These are phyloP conservation scores for Agrotis exclamationis DNA, from an alignment of 2,888 invertebrate species.

Conservation along the genomic window DNA sequence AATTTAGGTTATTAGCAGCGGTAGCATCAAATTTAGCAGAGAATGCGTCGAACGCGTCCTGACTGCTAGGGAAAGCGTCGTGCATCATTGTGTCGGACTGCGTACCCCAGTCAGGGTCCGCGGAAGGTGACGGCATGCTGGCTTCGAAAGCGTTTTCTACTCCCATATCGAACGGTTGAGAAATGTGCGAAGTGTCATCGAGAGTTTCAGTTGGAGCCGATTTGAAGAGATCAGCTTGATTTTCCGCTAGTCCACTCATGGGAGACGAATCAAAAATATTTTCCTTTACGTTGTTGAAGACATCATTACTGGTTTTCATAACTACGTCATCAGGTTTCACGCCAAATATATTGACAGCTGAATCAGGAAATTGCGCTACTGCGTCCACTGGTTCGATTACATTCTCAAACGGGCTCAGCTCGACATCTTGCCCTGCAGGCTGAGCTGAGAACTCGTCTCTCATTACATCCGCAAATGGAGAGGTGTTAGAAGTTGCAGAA, in stretches of 20 bases:
- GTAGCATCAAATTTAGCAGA: constrained; percentile 97
- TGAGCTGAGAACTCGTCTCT: constrained; percentile 66
- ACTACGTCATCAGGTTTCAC: constrained; percentile 69
- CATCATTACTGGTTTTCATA: constrained; percentile 62
- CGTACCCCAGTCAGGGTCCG: constrained; percentile 77
- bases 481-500: constrained; percentile 70
- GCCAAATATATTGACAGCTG: constrained; percentile 72
- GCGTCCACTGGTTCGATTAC: constrained; percentile 58
- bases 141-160: constrained; percentile 60
- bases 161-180: constrained; percentile 44
- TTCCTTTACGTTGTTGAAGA: constrained; percentile 61
- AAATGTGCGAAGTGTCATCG: constrained; percentile 37
- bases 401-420: constrained; percentile 84
- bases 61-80: constrained; percentile 80
- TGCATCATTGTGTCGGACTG: constrained; percentile 77
- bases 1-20: constrained; percentile 80
- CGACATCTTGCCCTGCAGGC: constrained; percentile 66
- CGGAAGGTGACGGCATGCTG: constrained; percentile 54
- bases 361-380: constrained; percentile 61
- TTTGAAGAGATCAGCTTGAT: constrained; percentile 69
- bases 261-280: constrained; percentile 58
- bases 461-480: constrained; percentile 78
- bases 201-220: constrained; percentile 58
- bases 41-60: constrained; percentile 95
- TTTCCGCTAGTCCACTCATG: constrained; percentile 40